Percentiles rank a stretch among this genome's conserved stretches.
Evolutionary conservation across 2,113 vertebrate species (phyloP).

Genomic region (Onychorhynchus coronatus): DNA sequence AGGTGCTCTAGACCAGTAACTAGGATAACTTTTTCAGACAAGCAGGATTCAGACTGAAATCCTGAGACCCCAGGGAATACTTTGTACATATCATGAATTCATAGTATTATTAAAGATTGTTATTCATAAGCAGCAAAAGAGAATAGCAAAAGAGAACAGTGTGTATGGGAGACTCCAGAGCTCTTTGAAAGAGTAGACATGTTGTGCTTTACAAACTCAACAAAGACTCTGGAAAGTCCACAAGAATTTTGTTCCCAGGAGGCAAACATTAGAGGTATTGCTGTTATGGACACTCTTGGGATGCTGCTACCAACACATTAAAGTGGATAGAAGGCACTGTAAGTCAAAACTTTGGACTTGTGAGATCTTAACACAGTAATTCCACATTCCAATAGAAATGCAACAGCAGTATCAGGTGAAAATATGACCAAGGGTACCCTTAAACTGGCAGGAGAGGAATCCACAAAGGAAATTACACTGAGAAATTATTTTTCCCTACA

Average conservation of each 20-base stretch:
- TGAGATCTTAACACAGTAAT: neutral
- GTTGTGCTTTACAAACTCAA: neutral
- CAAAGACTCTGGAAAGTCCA: neutral
- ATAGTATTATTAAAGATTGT: neutral
- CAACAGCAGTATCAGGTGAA: neutral
- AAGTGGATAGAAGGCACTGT: neutral
- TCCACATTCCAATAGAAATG: neutral
- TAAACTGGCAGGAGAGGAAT: neutral
- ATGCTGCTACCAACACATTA: neutral
- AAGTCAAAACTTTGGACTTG: neutral
- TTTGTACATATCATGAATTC: neutral
- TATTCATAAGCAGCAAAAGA: neutral
- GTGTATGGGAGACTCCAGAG: neutral
- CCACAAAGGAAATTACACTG: neutral
- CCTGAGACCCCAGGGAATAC: neutral
- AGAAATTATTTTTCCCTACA: neutral
- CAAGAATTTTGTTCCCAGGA: neutral
- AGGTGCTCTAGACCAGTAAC: neutral
- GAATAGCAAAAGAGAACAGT: neutral
- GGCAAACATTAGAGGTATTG: neutral
- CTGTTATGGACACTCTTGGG: neutral
- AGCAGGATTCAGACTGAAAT: neutral
- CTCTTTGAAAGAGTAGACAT: neutral
- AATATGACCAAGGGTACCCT: neutral
- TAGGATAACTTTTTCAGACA: neutral